Evolutionary conservation across 2,113 vertebrate genomes (phyloP), one percentile per base, ranked within the genome.

Genomic region (Sardina pilchardus): DNA sequence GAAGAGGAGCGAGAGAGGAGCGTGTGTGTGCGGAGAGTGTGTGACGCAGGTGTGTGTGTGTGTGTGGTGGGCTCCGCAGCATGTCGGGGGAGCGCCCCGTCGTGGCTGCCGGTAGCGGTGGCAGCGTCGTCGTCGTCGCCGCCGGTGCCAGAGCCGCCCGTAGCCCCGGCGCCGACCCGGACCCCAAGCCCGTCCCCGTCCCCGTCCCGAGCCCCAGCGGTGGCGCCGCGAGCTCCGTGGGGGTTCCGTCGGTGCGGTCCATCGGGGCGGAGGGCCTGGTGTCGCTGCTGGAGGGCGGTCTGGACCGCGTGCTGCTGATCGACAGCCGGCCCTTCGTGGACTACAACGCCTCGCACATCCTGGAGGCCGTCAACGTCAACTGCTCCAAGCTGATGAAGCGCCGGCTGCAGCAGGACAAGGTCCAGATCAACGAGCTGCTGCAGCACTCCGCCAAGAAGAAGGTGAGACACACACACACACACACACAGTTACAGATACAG

Each of bases 381-480:
- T 98, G 97, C 92, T 99, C 98, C 91, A 99, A 98, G 93, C 97
- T 99, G 83, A 98, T 99, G 97, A 99, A 98, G 94, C 95, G 98
- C 89, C 94, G 98, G 91, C 94, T 99, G 92, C 97, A 97, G 92
- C 98, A 99, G 93, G 98, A 99, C 94, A 99, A 99, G 85, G 96
- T 99, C 89, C 92, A 97, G 93, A 97, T 99, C 89, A 90, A 94
- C 0, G 98, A 99, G 87, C 97, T 99, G 81, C 97, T 99, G 93
- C 97, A 98, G 91, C 97, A 99, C 91, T 97, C 97, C 0, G 97
- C 97, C 80, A 97, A 97, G 90, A 97, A 97, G 81, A 97, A 98
- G 97, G 98, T 98, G 90, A 86, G 89, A 34, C 8, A 26, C 12
- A 26, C 3, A 42, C 4, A 4, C 39, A 39, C 8, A 26, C 12